Evolutionary conservation across 2,888 invertebrate species (phyloP), one percentile per base, ranked within the genome.

Genomic region (Blastobasis adustella): DNA sequence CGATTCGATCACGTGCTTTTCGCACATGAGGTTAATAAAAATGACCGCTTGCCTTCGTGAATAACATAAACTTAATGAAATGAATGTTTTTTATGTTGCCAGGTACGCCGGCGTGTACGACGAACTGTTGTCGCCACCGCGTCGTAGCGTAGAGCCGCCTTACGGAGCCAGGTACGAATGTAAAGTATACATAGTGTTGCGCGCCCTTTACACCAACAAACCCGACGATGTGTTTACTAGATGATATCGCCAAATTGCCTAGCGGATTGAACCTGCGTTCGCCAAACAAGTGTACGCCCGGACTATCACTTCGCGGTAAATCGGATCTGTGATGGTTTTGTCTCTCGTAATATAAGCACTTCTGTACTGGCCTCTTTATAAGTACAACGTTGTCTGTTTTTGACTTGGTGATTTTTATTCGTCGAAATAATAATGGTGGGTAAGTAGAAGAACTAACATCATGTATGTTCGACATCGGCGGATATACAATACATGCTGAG

Each of bases 161-260:
- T 85, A 82, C 69, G 87, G 85, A 86, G 65, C 83, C 86, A 88
- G 87, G 87, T 88, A 88, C 87, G 86, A 84, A 74, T 80, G 84
- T 82, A 79, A 82, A 80, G 71, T 81, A 76, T 84, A 83, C 79
- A 69, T 83, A 82, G 82, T 73, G 80, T 71, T 65, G 59, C 47
- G 71, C 71, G 73, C 66, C 73, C 63, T 62, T 68, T 71, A 61
- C 40, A 40, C 40, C 40, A 23, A 23, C 23, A 23, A 42, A 37
- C 45, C 45, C 37, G 44, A 53, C 23, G 23, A 23, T 23, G 23
- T 23, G 23, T 23, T 23, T 23, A 23, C n/a, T 65, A 62, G 55
- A 67, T 67, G 62, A 67, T 61, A 60, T 67, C 63, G 70, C 66
- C 63, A 71, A 69, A 75, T 82, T 82, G 79, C 77, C 76, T 66